A percentile compares a stretch with the other conserved stretches of the same genome.
Evolutionary conservation across 2,113 vertebrate species (phyloP).

Genomic region (Oncorhynchus masou): DNA sequence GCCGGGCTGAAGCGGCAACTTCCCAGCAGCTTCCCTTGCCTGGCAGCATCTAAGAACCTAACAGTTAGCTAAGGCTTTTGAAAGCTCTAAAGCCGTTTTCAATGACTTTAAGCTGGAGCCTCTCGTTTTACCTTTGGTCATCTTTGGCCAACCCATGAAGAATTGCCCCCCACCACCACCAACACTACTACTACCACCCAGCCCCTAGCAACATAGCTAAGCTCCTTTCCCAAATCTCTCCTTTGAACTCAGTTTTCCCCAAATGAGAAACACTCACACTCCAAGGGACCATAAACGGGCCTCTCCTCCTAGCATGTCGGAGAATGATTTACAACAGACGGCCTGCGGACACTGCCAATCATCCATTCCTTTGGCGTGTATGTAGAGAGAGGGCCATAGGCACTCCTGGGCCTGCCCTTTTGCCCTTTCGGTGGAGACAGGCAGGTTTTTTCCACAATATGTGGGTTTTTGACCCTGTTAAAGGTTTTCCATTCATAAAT

Average conservation of each 20-base stretch:
- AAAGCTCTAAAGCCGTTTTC: background rate
- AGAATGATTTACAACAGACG: background rate
- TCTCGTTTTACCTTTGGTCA: background rate
- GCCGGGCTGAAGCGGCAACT: conserved; percentile 4
- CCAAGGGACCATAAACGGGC: background rate
- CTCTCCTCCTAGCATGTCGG: background rate
- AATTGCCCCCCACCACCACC: no score
- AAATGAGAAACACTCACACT: background rate
- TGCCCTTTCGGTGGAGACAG: background rate
- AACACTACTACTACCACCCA: background rate
- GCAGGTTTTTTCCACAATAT: background rate
- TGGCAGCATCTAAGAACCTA: conserved; percentile 10
- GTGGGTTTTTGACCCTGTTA: background rate
- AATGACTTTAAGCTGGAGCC: background rate
- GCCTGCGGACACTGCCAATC: background rate
- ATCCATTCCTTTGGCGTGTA: conserved; percentile 5
- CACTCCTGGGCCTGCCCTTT: background rate
- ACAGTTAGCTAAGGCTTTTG: conserved; percentile 4
- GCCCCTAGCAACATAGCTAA: background rate
- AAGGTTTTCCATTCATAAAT: conserved; percentile 25
- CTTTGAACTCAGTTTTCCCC: background rate
- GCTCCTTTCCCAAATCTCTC: background rate
- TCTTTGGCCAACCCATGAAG: no score
- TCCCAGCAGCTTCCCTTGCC: conserved; percentile 30
- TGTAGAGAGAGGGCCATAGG: background rate